Evolutionary conservation across 2,113 vertebrate genomes (phyloP).

Genomic region (Grammomys dolichurus): DNA sequence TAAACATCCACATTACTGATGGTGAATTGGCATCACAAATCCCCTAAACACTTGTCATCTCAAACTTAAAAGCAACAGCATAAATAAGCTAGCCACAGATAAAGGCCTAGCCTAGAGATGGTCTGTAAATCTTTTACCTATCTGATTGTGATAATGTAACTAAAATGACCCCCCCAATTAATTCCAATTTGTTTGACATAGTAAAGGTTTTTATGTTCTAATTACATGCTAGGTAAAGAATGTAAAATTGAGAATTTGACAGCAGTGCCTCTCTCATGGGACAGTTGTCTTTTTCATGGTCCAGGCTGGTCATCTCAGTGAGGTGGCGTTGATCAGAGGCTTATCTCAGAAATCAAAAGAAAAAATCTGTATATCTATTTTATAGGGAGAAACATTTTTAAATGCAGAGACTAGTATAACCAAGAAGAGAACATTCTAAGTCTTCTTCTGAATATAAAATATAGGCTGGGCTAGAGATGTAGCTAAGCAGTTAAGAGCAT

Average conservation of each 20-base stretch:
- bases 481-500: neutral
- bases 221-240: neutral
- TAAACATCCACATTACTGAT: neutral
- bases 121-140: neutral
- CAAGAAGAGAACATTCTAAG: conserved; percentile 7
- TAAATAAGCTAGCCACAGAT: neutral
- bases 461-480: neutral
- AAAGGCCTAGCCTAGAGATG: neutral
- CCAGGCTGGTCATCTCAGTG: too few relatives aligned
- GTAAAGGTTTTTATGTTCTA: neutral
- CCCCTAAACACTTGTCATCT: neutral
- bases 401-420: neutral
- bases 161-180: conserved; percentile 11
- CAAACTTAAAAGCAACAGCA: neutral
- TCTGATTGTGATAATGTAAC: conserved; percentile 8
- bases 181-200: neutral
- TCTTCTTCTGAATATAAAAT: conserved; percentile 35
- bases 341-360: too few relatives aligned
- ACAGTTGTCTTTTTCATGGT: neutral
- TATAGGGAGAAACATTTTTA: neutral
- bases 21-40: conserved; percentile 4
- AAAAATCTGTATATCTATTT: neutral
- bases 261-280: neutral
- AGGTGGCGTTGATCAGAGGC: too few relatives aligned
- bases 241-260: conserved; percentile 32